Base-by-base conservation (phyloP, 2,797 vertebrate genomes). In the Yasuhikotakia modesta region DNA sequence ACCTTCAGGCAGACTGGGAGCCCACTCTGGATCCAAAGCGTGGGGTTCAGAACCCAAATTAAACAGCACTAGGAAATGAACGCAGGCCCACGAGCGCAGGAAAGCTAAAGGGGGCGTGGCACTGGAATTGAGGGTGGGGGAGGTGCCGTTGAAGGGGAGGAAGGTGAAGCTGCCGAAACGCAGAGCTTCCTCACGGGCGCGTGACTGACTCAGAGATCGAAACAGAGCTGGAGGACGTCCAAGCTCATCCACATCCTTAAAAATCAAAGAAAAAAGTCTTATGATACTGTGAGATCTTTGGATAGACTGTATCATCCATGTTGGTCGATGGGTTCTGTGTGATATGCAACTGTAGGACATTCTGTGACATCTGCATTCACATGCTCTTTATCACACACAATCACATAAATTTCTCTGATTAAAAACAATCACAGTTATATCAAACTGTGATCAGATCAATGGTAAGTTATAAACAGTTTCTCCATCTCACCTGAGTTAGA, bases 71-170 rank as follows among this genome's bases (percentile, higher is more conserved):
- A 94, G 84, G 76, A 94, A 90, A 53, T 90, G 91, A 64, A 90
- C 85, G 2, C 92, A 94, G 21, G 89, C 91, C 93, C 92, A 94
- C 10, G 92, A 93, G 70, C 92, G 88, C 70, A 92, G 76, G 83
- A 91, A 94, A 50, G 92, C 92, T 78, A 93, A 70, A 63, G 89
- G 21, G 0, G 88, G 83, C 1, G 71, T 79, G 50, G 84, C 46
- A 3, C 86, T 75, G 30, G 80, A 58, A 17, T 83, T 77, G 50
- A 63, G 14, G 61, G 21, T 76, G 35, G 81, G 78, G 32, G 61
- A 68, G 80, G 88, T 84, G 72, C 79, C 46, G 73, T 87, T 91
- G 75, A 90, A 90, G 27, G 90, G 84, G n/a, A 93, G 91, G 66
- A 90, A 90, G 24, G 84, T 91, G 83, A 93, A 90, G 75, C 12